phyloP scores from a whole-genome alignment of 1,140 invertebrate species.

The Cataglyphis hispanica region DNA sequence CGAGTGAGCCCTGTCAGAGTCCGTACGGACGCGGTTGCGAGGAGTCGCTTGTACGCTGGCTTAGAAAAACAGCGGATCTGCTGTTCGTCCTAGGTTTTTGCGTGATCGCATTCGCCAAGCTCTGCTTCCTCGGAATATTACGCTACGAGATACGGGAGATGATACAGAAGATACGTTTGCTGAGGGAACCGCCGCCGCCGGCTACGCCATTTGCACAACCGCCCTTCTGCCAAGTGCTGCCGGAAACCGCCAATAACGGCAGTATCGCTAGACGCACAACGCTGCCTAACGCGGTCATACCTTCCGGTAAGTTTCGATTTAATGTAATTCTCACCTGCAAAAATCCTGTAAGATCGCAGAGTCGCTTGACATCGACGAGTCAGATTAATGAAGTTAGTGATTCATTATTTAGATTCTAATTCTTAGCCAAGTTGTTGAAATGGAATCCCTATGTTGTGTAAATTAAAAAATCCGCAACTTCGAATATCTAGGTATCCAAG shows the following conservation, averaged over 20 bases:
- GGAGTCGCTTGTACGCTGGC: constrained; percentile 90
- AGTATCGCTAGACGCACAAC: constrained; percentile 79
- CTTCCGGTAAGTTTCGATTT: constrained; percentile 75
- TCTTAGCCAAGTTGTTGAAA: not conserved
- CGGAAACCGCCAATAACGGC: constrained; percentile 82
- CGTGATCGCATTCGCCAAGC: constrained; percentile 95
- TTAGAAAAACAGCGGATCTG: constrained; percentile 92
- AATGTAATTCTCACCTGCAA: not conserved
- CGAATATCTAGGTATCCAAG: not conserved
- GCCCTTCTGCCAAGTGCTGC: constrained; percentile 78
- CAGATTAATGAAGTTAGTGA: not conserved
- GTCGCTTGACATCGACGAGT: not conserved
- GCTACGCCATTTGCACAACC: constrained; percentile 80
- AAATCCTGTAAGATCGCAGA: not conserved
- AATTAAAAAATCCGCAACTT: not conserved
- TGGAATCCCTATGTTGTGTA: not conserved
- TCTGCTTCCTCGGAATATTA: constrained; percentile 95
- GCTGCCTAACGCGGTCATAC: constrained; percentile 77
- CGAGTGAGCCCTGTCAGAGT: constrained; percentile 80
- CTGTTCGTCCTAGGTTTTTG: constrained; percentile 95
- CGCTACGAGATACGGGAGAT: constrained; percentile 95
- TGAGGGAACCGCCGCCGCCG: constrained; percentile 85
- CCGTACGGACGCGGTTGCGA: constrained; percentile 89
- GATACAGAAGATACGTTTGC: constrained; percentile 94
- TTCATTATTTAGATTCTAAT: not conserved